Evolutionary conservation across 2,888 invertebrate species (phyloP).

Genomic region (Drosophila emarginata): DNA sequence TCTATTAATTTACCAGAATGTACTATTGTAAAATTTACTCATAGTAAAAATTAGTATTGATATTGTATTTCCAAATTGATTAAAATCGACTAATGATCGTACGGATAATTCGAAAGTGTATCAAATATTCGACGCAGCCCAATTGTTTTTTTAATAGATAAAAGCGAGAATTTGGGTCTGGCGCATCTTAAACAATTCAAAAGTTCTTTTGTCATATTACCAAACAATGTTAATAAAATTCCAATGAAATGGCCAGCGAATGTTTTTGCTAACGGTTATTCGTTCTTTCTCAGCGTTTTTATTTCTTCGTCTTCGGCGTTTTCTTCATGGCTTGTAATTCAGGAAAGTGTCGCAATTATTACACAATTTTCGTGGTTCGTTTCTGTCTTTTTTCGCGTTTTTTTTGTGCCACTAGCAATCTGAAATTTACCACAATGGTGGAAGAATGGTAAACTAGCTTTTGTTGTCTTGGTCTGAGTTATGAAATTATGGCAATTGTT

Average conservation of each 20-base stretch:
- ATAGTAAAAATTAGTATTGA: too few relatives aligned
- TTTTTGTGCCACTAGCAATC: constrained; percentile 53
- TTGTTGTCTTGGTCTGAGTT: constrained; percentile 47
- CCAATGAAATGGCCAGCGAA: constrained; percentile 42
- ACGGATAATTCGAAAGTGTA: not conserved
- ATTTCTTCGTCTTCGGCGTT: constrained; percentile 8
- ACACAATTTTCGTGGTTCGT: constrained; percentile 57
- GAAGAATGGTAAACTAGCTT: constrained; percentile 62
- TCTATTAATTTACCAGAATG: not conserved
- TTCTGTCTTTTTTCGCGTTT: constrained; percentile 27
- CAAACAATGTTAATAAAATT: constrained; percentile 43
- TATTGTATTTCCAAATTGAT: too few relatives aligned
- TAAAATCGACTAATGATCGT: too few relatives aligned
- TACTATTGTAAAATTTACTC: too few relatives aligned
- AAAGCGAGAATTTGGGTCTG: constrained; percentile 3
- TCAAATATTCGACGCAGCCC: not conserved
- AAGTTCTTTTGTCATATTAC: constrained; percentile 26
- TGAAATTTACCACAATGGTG: constrained; percentile 43
- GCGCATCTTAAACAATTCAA: constrained; percentile 35
- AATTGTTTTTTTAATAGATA: not conserved
- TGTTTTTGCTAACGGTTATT: constrained; percentile 28
- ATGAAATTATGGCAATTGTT: constrained; percentile 70
- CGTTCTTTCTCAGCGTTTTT: constrained; percentile 36
- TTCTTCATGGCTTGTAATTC: constrained; percentile 48
- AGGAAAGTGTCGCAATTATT: constrained; percentile 68